Conservation (phyloP, 2,888 invertebrate genomes). For the Yponomeuta evonymella region DNA sequence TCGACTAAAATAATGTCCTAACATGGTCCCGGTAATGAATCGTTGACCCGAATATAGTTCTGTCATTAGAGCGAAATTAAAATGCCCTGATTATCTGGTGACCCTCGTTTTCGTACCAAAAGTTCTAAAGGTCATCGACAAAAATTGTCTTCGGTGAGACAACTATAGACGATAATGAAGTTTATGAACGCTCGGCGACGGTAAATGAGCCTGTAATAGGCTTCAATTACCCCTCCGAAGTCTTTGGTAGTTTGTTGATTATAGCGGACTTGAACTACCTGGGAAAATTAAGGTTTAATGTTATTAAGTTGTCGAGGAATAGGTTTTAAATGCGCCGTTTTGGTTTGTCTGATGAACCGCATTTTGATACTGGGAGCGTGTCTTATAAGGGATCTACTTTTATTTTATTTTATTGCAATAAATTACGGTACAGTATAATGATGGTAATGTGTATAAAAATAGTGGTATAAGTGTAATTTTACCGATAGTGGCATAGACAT, state of each 20-base stretch:
- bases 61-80: slow-evolving; percentile 4
- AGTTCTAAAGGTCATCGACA: neutral
- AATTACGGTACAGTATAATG: no score
- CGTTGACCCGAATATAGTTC: slow-evolving; percentile 10
- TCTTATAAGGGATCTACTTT: neutral
- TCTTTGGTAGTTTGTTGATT: slow-evolving; percentile 1
- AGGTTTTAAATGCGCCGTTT: neutral
- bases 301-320: neutral
- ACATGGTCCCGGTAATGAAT: slow-evolving; percentile 12
- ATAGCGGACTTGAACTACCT: neutral
- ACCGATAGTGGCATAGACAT: no score
- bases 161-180: neutral
- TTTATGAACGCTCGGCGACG: slow-evolving; percentile 1
- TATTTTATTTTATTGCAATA: no score
- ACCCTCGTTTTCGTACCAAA: neutral
- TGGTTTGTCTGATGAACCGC: neutral
- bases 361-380: neutral
- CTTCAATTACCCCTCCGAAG: slow-evolving; percentile 3
- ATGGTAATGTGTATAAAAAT: no score
- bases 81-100: neutral
- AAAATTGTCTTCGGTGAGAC: neutral
- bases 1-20: neutral
- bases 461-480: no score
- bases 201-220: slow-evolving; percentile 5
- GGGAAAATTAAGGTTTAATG: neutral